Base-by-base conservation (phyloP, 2,888 invertebrate species). In the Volucella inflata region DNA sequence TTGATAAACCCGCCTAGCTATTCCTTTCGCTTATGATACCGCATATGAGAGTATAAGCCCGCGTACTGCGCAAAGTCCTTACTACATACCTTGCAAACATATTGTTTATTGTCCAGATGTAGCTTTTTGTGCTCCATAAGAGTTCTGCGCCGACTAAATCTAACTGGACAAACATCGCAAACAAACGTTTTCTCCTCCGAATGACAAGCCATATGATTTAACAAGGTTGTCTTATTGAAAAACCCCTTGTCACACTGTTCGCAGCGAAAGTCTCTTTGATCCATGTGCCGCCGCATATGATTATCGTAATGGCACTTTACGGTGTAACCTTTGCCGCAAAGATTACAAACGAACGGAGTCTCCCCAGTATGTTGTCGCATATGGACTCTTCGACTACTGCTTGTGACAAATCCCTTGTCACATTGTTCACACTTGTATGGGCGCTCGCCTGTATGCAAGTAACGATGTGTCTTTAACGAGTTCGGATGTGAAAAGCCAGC, bases 81-180 rank as follows among this genome's bases (percentile, higher is more conserved):
- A 3, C 87, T 84, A 44, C 91, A 91, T 17, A 85, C 71, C 8
- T 87, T 50, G 67, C 91, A 91, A 10, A 87, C 68, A 75, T 90
- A 91, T 2, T 90, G 90, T 78, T 91, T 91, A 44, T 89, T 90
- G 21, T 88, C 90, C 3, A 88, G 88, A 85, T 91, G 91, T 68
- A 91, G 81, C 81, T 91, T 90, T 14, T 91, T 88, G 40, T 91
- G 91, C 11, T 91, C 89, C 74, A 91, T 90, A 40, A 91, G 90
- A 14, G 91, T 90, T 14, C 89, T 90, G 51, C 91, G 89, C 2
- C 89, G 89, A 1, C 89, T 89, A 87, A 91, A 91, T 11, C 89
- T 89, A 8, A 90, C 90, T 0, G 88, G 88, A 57, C 91, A 91
- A 8, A 91, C 89, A 0, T 90, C 89, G 68, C 91, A 91, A 0